Conservation (phyloP, 2,888 invertebrate species). For the Sturmia bella region DNA sequence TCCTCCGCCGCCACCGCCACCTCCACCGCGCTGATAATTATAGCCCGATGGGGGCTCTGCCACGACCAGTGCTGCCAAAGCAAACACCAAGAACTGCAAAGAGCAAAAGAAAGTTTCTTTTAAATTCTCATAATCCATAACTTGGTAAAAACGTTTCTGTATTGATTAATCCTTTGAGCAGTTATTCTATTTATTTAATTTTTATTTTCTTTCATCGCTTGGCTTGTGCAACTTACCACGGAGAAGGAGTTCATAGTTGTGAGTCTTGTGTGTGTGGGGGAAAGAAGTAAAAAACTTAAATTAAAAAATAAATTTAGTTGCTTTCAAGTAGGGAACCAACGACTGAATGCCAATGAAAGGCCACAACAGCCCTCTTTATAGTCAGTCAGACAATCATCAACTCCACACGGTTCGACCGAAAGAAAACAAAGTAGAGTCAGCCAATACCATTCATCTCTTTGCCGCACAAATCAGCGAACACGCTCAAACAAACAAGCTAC, state of each 20-base stretch:
- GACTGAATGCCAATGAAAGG: conserved; percentile 82
- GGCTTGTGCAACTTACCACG: conserved; percentile 79
- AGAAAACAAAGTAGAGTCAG: conserved; percentile 41
- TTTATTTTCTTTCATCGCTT: too few relatives aligned
- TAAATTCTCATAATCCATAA: background rate
- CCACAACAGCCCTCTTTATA: conserved; percentile 81
- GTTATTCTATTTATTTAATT: conserved; percentile 39
- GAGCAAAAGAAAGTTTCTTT: conserved; percentile 49
- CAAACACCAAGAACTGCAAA: conserved; percentile 90
- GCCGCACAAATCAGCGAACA: conserved; percentile 20
- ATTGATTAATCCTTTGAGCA: conserved; percentile 58
- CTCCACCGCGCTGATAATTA: conserved; percentile 88
- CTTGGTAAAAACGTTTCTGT: background rate
- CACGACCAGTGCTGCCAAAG: conserved; percentile 88
- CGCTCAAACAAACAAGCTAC: conserved; percentile 16
- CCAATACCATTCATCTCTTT: conserved; percentile 25
- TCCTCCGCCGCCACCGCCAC: conserved; percentile 81
- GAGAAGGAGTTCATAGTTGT: conserved; percentile 83
- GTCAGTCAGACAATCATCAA: conserved; percentile 74
- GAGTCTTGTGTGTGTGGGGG: conserved; percentile 80
- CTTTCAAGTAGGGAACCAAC: conserved; percentile 82
- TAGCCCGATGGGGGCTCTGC: conserved; percentile 90
- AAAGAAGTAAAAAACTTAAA: conserved; percentile 80
- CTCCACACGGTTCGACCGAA: conserved; percentile 36
- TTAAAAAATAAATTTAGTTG: conserved; percentile 81